Percentiles rank a stretch among this genome's conserved stretches.
Evolutionary conservation across 2,888 invertebrate genomes (phyloP).

Genomic region (Nebria brevicollis): DNA sequence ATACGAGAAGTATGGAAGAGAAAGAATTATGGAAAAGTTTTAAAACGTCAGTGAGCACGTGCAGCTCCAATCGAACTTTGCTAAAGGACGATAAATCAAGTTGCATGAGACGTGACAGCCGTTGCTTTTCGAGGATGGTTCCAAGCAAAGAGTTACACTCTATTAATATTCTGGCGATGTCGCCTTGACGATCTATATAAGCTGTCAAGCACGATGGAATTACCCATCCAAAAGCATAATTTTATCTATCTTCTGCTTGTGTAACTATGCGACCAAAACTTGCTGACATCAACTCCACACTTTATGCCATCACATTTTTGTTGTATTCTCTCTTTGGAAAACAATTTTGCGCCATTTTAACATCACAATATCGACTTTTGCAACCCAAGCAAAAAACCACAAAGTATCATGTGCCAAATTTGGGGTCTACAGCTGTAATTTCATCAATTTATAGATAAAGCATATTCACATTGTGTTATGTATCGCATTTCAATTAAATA

Average conservation of each 20-base stretch:
- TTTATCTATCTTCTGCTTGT: conserved; percentile 16
- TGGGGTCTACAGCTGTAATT: too few species aligned
- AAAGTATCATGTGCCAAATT: too few species aligned
- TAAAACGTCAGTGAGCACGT: conserved; percentile 14
- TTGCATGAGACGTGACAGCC: conserved; percentile 25
- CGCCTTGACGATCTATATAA: conserved; percentile 33
- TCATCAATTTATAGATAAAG: too few species aligned
- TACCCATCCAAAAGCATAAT: conserved; percentile 16
- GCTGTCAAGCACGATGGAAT: conserved; percentile 24
- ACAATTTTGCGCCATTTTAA: neutral
- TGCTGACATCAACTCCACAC: neutral
- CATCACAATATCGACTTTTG: neutral
- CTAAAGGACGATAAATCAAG: conserved; percentile 39
- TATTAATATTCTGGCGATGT: conserved; percentile 39
- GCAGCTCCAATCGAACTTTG: conserved; percentile 17
- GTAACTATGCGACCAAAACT: neutral
- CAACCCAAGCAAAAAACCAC: too few species aligned
- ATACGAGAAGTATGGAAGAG: neutral
- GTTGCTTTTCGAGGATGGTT: neutral
- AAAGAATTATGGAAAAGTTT: conserved; percentile 7
- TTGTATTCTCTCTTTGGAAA: neutral
- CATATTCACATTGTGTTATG: too few species aligned
- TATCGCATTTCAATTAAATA: too few species aligned
- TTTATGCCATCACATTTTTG: neutral
- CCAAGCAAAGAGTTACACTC: neutral